phyloP scores from a whole-genome alignment of 2,113 vertebrate genomes.

The Sporophila hypoxantha region DNA sequence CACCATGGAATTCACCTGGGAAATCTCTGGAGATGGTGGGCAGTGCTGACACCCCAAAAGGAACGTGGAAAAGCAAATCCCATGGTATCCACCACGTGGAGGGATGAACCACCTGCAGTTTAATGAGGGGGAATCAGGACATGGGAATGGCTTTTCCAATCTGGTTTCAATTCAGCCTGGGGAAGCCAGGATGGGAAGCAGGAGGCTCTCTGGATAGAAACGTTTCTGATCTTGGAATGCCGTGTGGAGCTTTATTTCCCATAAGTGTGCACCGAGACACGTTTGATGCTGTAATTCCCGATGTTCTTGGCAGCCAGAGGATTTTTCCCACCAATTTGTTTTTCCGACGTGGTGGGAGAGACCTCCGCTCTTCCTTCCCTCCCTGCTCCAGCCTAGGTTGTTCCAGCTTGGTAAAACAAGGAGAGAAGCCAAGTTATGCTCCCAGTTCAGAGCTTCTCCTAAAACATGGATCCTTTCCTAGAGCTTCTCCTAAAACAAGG shows the following conservation, averaged over 20 bases:
- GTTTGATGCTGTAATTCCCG: background rate
- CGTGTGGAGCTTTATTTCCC: background rate
- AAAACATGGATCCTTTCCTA: no score
- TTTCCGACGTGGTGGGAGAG: constrained; percentile 1
- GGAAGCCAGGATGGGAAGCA: background rate
- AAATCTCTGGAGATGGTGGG: background rate
- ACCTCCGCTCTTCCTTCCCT: background rate
- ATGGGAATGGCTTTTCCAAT: background rate
- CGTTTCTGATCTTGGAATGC: background rate
- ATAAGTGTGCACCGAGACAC: background rate
- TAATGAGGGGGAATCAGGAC: background rate
- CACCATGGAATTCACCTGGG: background rate
- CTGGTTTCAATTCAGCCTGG: constrained; percentile 20
- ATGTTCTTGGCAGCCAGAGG: background rate
- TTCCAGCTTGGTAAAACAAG: no score
- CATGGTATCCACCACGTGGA: background rate
- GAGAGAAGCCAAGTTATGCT: no score
- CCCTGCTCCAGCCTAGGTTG: background rate
- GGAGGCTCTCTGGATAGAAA: background rate
- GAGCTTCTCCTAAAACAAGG: no score
- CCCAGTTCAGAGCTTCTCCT: no score
- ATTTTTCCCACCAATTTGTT: background rate
- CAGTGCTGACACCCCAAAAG: background rate
- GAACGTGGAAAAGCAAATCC: background rate
- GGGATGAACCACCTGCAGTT: background rate